These are phyloP conservation scores for Hydrotaea diabolus DNA, from an alignment of 2,888 invertebrate genomes.

Conservation along the genomic window DNA sequence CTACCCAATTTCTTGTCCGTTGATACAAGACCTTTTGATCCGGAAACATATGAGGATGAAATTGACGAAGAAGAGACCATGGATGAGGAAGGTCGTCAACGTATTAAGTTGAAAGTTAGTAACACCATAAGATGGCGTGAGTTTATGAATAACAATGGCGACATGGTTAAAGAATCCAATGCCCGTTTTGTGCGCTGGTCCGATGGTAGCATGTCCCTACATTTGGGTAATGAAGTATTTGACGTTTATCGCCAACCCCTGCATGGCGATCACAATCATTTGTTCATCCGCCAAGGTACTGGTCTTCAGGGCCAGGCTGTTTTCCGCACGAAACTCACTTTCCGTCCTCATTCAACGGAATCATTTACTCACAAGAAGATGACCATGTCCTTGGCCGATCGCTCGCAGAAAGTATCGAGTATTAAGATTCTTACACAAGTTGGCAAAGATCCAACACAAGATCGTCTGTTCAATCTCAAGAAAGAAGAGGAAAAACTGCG, in stretches of 20 bases:
- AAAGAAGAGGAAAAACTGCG: conserved; percentile 98
- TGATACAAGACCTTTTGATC: conserved; percentile 97
- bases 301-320: conserved; percentile 99
- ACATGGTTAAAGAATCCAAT: conserved; percentile 94
- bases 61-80: conserved; percentile 98
- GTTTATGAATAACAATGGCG: conserved; percentile 89
- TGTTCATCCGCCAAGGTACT: conserved; percentile 95
- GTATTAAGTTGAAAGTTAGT: conserved; percentile 95
- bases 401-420: conserved; percentile 94
- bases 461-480: conserved; percentile 94
- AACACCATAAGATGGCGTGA: conserved; percentile 98
- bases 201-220: conserved; percentile 97
- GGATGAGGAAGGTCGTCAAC: conserved; percentile 95
- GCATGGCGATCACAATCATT: conserved; percentile 97
- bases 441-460: conserved; percentile 92
- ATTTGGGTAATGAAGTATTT: conserved; percentile 98
- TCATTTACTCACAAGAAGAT: conserved; percentile 99
- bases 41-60: conserved; percentile 97
- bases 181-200: conserved; percentile 98
- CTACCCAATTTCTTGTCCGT: conserved; percentile 99
- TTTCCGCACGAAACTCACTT: conserved; percentile 97
- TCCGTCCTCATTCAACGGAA: conserved; percentile 99
- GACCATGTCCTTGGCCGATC: conserved; percentile 97
- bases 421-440: conserved; percentile 96
- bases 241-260: conserved; percentile 97